Evolutionary conservation across 2,888 invertebrate species (phyloP), one percentile per base, ranked within the genome.

Genomic region (Ornithoptera alexandrae): DNA sequence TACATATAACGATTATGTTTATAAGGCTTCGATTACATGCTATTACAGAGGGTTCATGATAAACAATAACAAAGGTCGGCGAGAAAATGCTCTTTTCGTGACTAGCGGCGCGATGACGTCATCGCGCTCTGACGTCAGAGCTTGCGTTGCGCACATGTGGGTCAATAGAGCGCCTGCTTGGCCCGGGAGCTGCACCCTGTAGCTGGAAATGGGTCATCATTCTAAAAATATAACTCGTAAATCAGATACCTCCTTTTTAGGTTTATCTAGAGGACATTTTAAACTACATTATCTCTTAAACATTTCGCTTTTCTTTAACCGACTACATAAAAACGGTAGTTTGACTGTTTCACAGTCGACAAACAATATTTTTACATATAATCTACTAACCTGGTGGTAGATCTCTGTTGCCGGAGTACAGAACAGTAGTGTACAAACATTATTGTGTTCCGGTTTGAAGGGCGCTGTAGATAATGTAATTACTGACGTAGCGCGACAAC

Each of bases 81-180:
- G 69, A 79, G 80, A 83, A 84, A 87, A 86, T 57, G 36, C 24
- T 22, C 46, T 46, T 62, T 65, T 62, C 65, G 81, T 76, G 74
- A 79, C 76, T 78, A 73, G 72, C 69, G 84, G 53, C 46, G 36
- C 20, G 62, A 56, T 89, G 90, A 90, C 90, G 89, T 90, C 87
- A 89, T 78, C 73, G 76, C 76, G 76, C 76, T 74, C 81, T 89
- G 89, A 90, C 89, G 90, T 90, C 89, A 88, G 83, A 80, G 83
- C 81, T 39, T 56, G 68, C 68, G 70, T 80, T 86, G 88, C 87
- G 87, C 86, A 81, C 85, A 91, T 89, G 84, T 91, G 83, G 92
- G 91, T 91, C 90, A 91, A 85, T 86, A 84, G 90, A 87, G 84
- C 83, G 81, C 74, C 78, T 81, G 80, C 85, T 80, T 81, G 80